These are phyloP conservation scores for Peromyscus aztecus DNA, from an alignment of 2,797 vertebrate genomes.

Conservation along the genomic window DNA sequence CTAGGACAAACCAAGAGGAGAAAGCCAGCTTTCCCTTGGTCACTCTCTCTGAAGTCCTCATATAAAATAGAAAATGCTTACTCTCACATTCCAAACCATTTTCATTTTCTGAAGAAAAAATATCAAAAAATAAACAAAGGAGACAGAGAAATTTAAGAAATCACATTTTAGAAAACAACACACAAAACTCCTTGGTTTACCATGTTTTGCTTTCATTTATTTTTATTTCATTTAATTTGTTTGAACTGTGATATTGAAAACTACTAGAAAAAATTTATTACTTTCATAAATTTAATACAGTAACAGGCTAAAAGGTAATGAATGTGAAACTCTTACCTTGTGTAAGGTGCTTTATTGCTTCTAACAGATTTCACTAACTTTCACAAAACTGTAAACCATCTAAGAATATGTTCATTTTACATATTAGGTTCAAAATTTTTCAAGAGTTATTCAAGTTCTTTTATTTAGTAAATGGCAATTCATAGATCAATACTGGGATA, in stretches of 20 bases:
- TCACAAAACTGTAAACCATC: background rate
- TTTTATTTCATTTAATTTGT: constrained; percentile 13
- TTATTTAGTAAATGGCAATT: background rate
- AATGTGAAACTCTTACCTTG: background rate
- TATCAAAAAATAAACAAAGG: background rate
- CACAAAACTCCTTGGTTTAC: background rate
- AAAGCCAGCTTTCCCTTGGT: background rate
- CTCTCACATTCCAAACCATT: background rate
- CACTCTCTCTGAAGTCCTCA: background rate
- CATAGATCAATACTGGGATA: background rate
- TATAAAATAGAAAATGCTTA: background rate
- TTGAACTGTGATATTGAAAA: background rate
- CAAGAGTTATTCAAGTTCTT: background rate
- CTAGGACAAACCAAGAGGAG: background rate
- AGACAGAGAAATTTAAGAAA: background rate
- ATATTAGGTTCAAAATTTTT: background rate
- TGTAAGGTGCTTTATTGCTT: background rate
- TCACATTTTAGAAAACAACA: background rate
- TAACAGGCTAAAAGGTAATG: background rate
- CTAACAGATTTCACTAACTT: background rate
- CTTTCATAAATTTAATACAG: background rate
- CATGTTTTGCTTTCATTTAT: background rate
- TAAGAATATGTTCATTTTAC: background rate
- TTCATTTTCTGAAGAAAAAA: background rate
- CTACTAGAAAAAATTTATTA: background rate